Evolutionary conservation across 2,797 vertebrate genomes (phyloP), one percentile per base, ranked within the genome.

Genomic region (Betta splendens): DNA sequence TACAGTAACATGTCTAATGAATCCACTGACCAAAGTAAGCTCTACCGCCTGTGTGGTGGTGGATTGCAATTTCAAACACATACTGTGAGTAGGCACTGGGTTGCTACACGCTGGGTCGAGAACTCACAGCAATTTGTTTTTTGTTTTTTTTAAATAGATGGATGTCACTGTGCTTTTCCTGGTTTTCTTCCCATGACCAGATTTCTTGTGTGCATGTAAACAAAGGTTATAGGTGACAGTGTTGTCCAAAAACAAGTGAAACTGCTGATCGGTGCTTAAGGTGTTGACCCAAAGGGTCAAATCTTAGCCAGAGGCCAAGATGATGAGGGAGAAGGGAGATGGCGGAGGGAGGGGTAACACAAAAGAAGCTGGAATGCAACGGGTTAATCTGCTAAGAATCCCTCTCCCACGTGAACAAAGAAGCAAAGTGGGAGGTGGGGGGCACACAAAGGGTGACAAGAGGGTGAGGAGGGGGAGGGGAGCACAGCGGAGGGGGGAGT

Each of bases 381-480:
- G 91, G 86, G 91, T 92, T 92, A 91, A 93, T 92, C 92, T 89
- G 86, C 86, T 73, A 85, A 85, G 87, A 90, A 84, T 86, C 82
- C 77, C 69, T 85, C 79, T 83, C 70, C 81, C 57, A 43, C 50
- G 58, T 75, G 86, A 91, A 92, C 91, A 93, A 93, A 92, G 84
- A 84, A 86, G 70, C 69, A 78, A 85, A 89, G 81, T 79, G 86
- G 85, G 89, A 76, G 85, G 73, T 76, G 53, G 81, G 66, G 79
- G 81, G 74, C 65, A 75, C 66, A 82, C 78, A 87, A 84, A 77
- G 81, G 74, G 78, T 87, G 84, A 78, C 40, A 35, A 72, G 73
- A 16, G 70, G 78, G 69, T 60, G 66, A 61, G 64, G 52, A 46
- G 77, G 72, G 69, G 45, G 68, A 52, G 22, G 70, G 63, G 69